A percentile compares a stretch with the other conserved stretches of the same genome.
phyloP scores from a whole-genome alignment of 2,113 vertebrate species.

The Columba livia region DNA sequence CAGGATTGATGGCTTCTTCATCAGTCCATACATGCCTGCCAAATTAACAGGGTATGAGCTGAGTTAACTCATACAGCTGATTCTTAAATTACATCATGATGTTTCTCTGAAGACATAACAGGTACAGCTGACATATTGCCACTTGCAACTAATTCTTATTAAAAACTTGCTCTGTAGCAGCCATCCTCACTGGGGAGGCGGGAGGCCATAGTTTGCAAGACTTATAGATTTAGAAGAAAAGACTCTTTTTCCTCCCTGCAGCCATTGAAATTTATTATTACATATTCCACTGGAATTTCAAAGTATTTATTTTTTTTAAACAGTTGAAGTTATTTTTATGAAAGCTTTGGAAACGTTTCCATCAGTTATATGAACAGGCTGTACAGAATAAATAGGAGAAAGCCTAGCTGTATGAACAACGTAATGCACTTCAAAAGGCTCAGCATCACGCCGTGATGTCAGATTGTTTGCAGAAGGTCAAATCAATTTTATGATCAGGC shows the following conservation, averaged over 20 bases:
- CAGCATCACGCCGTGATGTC: rapidly evolving
- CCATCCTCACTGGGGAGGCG: neutral
- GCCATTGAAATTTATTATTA: neutral
- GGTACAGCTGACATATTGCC: neutral
- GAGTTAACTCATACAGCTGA: neutral
- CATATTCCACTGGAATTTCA: neutral
- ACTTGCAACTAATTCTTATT: neutral
- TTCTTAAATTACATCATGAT: neutral
- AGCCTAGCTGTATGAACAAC: neutral
- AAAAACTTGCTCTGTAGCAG: neutral
- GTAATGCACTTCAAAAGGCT: neutral
- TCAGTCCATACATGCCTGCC: slow-evolving; percentile 39
- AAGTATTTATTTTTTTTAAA: neutral
- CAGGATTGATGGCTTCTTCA: slow-evolving; percentile 39
- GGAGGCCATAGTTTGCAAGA: neutral
- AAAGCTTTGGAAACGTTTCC: neutral
- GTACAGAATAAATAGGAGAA: neutral
- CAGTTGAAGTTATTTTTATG: neutral
- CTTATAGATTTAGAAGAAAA: neutral
- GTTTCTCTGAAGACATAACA: neutral
- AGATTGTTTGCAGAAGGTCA: slow-evolving; percentile 15
- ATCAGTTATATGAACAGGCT: neutral
- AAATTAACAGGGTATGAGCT: neutral
- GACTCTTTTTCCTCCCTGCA: neutral
- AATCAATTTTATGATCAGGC: neutral